phyloP scores from a whole-genome alignment of 2,888 invertebrate species.

The Physocephala rufipes region DNA sequence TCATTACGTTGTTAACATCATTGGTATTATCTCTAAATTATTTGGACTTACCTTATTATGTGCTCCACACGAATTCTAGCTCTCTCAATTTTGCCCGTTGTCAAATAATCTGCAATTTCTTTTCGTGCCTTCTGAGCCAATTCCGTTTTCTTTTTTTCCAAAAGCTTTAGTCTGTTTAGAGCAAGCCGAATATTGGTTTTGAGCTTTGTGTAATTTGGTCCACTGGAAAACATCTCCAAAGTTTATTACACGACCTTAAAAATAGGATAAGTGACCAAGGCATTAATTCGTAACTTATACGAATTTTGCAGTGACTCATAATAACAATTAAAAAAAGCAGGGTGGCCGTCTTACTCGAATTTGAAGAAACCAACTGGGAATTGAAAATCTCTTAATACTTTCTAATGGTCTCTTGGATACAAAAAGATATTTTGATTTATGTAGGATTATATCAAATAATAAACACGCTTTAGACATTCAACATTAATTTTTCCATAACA shows the following conservation, averaged over 20 bases:
- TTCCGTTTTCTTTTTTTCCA: conserved; percentile 98
- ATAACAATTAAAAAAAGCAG: not conserved
- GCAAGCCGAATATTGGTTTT: conserved; percentile 95
- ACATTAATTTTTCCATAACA: no score
- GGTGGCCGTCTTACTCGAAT: no score
- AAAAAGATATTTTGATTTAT: no score
- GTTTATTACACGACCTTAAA: not conserved
- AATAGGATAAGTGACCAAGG: not conserved
- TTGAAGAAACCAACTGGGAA: no score
- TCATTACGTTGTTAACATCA: no score
- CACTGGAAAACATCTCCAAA: conserved; percentile 84
- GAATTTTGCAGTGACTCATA: not conserved
- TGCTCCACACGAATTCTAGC: conserved; percentile 98
- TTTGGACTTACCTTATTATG: conserved; percentile 78
- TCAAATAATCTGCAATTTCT: conserved; percentile 97
- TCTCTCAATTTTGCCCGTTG: conserved; percentile 83
- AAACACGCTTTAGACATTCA: no score
- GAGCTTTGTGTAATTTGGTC: conserved; percentile 92
- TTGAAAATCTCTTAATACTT: no score
- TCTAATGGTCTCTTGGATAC: no score
- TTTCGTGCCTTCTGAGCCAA: conserved; percentile 90
- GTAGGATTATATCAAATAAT: no score
- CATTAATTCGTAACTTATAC: not conserved
- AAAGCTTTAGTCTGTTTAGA: conserved; percentile 90
- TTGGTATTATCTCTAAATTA: not conserved